Evolutionary conservation across 2,888 invertebrate genomes (phyloP).

Genomic region (Ctenicera cuprea): DNA sequence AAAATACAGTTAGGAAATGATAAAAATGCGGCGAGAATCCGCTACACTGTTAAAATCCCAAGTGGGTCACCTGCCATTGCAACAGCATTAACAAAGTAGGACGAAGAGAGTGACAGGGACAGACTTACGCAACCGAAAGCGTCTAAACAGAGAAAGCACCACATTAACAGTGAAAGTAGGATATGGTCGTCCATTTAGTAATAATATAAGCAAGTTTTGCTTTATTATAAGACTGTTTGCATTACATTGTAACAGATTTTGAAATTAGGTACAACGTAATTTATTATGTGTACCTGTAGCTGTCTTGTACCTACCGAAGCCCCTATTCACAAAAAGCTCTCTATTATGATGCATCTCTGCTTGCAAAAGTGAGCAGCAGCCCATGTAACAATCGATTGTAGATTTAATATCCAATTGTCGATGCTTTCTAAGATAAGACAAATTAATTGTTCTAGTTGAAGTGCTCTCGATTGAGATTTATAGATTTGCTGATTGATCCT

Average conservation of each 20-base stretch:
- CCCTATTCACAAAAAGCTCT: constrained; percentile 2
- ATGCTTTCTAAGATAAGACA: constrained; percentile 12
- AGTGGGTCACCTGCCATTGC: constrained; percentile 59
- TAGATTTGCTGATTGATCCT: too few relatives aligned
- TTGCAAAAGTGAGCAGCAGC: neutral
- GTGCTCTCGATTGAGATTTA: neutral
- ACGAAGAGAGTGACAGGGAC: constrained; percentile 59
- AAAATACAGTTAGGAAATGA: constrained; percentile 61
- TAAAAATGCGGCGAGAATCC: constrained; percentile 57
- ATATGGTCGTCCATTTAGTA: constrained; percentile 49
- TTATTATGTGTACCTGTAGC: constrained; percentile 12
- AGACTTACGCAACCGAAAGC: constrained; percentile 50
- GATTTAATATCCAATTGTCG: neutral
- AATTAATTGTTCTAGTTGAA: constrained; percentile 7
- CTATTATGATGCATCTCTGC: neutral
- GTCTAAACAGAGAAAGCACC: constrained; percentile 56
- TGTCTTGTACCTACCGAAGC: neutral
- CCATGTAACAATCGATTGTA: neutral
- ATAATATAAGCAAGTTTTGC: constrained; percentile 33
- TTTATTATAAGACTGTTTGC: constrained; percentile 36
- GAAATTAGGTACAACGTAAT: constrained; percentile 23
- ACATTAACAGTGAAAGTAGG: constrained; percentile 63
- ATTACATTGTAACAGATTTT: constrained; percentile 37
- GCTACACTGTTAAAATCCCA: constrained; percentile 57
- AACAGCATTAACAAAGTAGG: constrained; percentile 54